Evolutionary conservation across 1,140 invertebrate species (phyloP).

Genomic region (Metopolophium dirhodum): DNA sequence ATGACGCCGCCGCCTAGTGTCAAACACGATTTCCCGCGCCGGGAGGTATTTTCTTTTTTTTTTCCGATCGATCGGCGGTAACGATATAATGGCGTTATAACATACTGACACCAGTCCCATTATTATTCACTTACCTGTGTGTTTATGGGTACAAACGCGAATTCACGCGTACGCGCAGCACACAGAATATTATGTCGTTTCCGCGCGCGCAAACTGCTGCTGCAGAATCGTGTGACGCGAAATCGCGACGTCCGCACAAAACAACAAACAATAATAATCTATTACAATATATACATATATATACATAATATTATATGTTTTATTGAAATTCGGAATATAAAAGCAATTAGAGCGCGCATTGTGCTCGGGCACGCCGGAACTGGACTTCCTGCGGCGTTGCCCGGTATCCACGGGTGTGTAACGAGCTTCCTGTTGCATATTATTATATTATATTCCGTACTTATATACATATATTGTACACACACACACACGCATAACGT

Average conservation of each 20-base stretch:
- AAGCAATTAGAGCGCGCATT: slow-evolving; percentile 31
- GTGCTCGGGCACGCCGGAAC: slow-evolving; percentile 36
- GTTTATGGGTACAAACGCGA: too few relatives aligned
- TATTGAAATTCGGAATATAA: slow-evolving; percentile 21
- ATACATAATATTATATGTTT: background rate
- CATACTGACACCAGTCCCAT: too few relatives aligned
- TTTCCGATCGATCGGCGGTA: too few relatives aligned
- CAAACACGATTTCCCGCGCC: too few relatives aligned
- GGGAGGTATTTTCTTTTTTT: too few relatives aligned
- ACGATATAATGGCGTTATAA: too few relatives aligned
- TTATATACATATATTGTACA: background rate
- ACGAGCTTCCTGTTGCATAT: slow-evolving; percentile 52
- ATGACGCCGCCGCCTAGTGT: too few relatives aligned
- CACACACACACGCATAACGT: too few relatives aligned
- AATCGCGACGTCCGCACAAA: background rate
- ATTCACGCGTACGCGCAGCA: background rate
- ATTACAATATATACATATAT: background rate
- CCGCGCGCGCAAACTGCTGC: background rate
- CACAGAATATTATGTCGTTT: background rate
- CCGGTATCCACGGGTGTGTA: slow-evolving; percentile 44
- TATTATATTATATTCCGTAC: background rate
- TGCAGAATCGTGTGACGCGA: background rate
- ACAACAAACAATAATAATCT: background rate
- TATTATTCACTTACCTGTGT: too few relatives aligned
- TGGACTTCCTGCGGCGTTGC: slow-evolving; percentile 32